These are phyloP conservation scores for Polydrusus pterygomalis DNA, from an alignment of 2,888 invertebrate species.

Conservation along the genomic window DNA sequence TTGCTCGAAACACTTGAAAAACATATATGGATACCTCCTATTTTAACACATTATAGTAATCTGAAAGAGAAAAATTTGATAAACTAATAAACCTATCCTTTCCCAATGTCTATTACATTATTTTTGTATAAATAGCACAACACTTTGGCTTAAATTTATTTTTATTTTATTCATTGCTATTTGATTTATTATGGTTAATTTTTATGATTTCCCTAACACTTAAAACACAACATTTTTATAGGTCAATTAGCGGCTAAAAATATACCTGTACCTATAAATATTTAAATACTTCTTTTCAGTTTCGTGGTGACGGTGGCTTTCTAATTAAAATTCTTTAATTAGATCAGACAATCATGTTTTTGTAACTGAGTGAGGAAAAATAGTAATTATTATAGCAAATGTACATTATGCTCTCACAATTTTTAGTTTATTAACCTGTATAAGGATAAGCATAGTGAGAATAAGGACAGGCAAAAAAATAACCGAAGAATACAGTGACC, in stretches of 20 bases:
- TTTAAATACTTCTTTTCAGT: slow-evolving; percentile 1
- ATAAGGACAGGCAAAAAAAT: no score
- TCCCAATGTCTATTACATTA: slow-evolving; percentile 8
- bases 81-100: slow-evolving; percentile 3
- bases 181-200: slow-evolving; percentile 20
- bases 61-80: not conserved
- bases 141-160: slow-evolving; percentile 17
- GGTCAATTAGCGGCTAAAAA: slow-evolving; percentile 31
- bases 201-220: slow-evolving; percentile 21
- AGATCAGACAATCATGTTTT: not conserved
- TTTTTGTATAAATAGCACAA: slow-evolving; percentile 11
- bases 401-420: no score
- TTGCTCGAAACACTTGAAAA: no score
- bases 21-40: no score
- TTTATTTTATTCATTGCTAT: slow-evolving; percentile 7
- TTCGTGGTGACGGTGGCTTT: not conserved
- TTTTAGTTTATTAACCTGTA: no score
- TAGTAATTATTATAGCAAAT: not conserved
- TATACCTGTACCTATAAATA: slow-evolving; percentile 20
- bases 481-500: no score
- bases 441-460: no score
- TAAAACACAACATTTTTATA: slow-evolving; percentile 24
- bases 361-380: not conserved
- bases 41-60: no score
- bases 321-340: not conserved